Evolutionary conservation across 2,113 vertebrate genomes (phyloP), one percentile per base, ranked within the genome.

Genomic region (Sclerurus mexicanus): DNA sequence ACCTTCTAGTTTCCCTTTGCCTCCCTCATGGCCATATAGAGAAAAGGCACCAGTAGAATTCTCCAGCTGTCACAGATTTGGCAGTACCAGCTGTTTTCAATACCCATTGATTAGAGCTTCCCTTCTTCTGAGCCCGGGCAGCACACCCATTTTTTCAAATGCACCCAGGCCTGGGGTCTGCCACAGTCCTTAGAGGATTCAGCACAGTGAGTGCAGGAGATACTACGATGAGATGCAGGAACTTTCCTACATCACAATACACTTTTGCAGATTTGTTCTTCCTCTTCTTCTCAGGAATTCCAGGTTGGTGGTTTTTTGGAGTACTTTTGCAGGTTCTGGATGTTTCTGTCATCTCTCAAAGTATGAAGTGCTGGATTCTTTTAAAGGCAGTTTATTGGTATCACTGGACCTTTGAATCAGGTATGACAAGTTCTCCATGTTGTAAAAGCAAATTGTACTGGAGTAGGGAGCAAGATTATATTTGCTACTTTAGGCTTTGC

Each of bases 171-270:
- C n/a, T 46, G 25, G 14, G 35, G 9, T 62, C 2, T 58, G 15
- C 0, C 9, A 4, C 1, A 30, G 25, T 25, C 4, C 7, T 24
- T 4, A 16, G n/a, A 55, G 47, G 49, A 6, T 13, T 63, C 24
- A n/a, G 18, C 12, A 10, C 2, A 6, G 37, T 0, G 3, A 83
- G 22, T 0, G 0, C 2, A 17, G 27, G 22, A 23, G 9, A 1
- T 2, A 42, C 6, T 19, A 2, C 2, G 39, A 12, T 22, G 62
- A 37, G 12, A 12, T 6, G 17, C 7, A 39, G 39, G 14, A 67
- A 6, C 9, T 39, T 75, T 42, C 22, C 12, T 39, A 14, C 1
- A 0, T 6, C n/a, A 16, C 5, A 20, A 4, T 59, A 10, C 10
- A 4, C 0, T 30, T 83, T 10, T 56, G 6, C 6, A 64, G 27